Conservation (phyloP, 2,113 vertebrate species). For the Chaetodon trifascialis region DNA sequence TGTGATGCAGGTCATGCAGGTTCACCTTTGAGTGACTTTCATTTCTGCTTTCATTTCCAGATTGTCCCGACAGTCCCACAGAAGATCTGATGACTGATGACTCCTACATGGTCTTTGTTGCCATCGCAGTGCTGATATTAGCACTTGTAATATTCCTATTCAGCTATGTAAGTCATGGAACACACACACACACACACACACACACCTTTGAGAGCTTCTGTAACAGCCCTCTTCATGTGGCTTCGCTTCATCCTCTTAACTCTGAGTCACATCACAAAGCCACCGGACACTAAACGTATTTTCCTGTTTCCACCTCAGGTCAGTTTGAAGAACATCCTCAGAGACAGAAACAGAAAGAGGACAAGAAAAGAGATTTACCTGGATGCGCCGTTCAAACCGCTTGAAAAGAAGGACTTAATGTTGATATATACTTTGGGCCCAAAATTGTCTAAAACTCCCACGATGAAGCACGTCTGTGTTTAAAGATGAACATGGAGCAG, state of each 20-base stretch:
- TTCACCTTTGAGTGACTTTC: background rate
- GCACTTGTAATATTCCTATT: constrained; percentile 62
- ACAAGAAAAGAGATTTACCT: constrained; percentile 15
- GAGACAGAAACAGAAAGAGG: constrained; percentile 33
- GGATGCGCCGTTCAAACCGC: constrained; percentile 1
- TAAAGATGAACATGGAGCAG: background rate
- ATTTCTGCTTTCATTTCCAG: constrained; percentile 39
- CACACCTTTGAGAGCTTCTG: background rate
- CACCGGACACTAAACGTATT: background rate
- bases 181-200: background rate
- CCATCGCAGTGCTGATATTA: constrained; percentile 46
- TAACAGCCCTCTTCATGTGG: background rate
- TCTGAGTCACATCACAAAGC: too few species aligned
- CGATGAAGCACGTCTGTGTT: constrained; percentile 40
- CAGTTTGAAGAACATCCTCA: constrained; percentile 56
- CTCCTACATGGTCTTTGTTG: constrained; percentile 35
- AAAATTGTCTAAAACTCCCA: constrained; percentile 1
- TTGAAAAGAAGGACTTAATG: constrained; percentile 59
- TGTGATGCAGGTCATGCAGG: background rate
- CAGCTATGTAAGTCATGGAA: constrained; percentile 79
- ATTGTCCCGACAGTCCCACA: constrained; percentile 1
- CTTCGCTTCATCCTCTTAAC: background rate
- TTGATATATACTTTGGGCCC: constrained; percentile 70
- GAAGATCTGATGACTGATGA: constrained; percentile 23
- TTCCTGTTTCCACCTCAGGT: constrained; percentile 45